These are phyloP conservation scores for Cardiocondyla obscurior DNA, from an alignment of 1,140 invertebrate genomes.

Conservation along the genomic window DNA sequence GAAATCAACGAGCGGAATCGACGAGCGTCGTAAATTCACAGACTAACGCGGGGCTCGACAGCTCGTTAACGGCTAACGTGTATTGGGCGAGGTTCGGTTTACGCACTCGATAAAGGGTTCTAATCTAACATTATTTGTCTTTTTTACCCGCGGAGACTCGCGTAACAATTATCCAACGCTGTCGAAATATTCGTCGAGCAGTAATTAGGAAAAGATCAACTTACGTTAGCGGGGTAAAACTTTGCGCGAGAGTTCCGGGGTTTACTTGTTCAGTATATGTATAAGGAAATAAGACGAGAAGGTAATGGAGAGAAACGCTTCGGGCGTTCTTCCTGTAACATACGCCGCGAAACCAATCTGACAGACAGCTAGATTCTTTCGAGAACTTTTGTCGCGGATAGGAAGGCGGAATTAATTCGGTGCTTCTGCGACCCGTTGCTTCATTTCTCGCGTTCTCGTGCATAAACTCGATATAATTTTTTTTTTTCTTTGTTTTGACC, in stretches of 20 bases:
- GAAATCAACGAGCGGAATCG: slow-evolving; percentile 42
- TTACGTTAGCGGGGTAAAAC: background rate
- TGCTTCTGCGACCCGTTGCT: background rate
- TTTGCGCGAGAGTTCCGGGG: background rate
- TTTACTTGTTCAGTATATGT: background rate
- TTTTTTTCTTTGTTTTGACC: no score
- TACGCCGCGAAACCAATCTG: background rate
- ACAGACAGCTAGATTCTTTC: background rate
- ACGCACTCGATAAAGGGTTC: slow-evolving; percentile 3
- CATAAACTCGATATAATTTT: background rate
- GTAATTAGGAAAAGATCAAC: background rate
- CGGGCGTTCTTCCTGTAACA: background rate
- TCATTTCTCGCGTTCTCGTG: background rate
- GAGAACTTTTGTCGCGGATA: background rate
- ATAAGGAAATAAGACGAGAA: background rate
- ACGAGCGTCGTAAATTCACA: slow-evolving; percentile 38
- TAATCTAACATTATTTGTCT: background rate
- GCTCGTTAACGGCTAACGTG: slow-evolving; percentile 31
- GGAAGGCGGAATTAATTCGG: background rate
- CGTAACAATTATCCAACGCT: background rate
- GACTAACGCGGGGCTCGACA: slow-evolving; percentile 35
- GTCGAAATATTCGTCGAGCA: background rate
- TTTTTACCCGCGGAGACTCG: background rate
- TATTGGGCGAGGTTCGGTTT: slow-evolving; percentile 39
- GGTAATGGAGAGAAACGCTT: background rate